Conservation (phyloP, 1,140 invertebrate species). For the Samia ricini region DNA sequence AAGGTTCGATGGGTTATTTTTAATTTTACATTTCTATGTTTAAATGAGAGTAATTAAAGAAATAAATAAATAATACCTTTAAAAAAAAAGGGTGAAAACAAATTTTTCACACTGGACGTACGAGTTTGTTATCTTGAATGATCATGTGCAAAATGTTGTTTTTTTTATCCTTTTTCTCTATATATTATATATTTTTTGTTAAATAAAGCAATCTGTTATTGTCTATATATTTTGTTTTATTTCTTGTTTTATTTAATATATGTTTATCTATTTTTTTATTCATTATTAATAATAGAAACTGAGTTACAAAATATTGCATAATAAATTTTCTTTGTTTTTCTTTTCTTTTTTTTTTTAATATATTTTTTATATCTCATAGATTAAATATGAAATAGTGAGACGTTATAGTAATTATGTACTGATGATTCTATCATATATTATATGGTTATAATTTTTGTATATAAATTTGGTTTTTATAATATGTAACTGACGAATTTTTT, state of each 20-base stretch:
- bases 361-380: constrained; percentile 46
- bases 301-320: too few relatives aligned
- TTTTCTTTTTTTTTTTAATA: constrained; percentile 5
- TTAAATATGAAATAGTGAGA: constrained; percentile 69
- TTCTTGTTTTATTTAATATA: constrained; percentile 38
- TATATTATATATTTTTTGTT: constrained; percentile 78
- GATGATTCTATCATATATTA: constrained; percentile 68
- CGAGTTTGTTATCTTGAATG: constrained; percentile 34
- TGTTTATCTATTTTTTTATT: constrained; percentile 34
- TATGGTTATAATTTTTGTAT: constrained; percentile 21
- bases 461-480: neutral
- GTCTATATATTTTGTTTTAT: constrained; percentile 70
- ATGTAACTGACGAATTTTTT: constrained; percentile 46
- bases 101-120: constrained; percentile 51
- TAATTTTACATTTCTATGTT: constrained; percentile 71
- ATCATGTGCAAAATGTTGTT: constrained; percentile 68
- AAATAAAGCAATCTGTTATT: constrained; percentile 77
- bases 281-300: neutral
- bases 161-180: constrained; percentile 59
- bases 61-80: constrained; percentile 2
- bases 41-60: constrained; percentile 35
- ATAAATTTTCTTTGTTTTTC: neutral
- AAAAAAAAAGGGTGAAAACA: constrained; percentile 42
- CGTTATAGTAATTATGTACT: constrained; percentile 62
- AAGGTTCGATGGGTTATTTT: constrained; percentile 76